Percentiles rank a stretch among this genome's conserved stretches.
These are phyloP conservation scores for Aramus guarauna DNA, from an alignment of 2,113 vertebrate genomes.

Conservation along the genomic window DNA sequence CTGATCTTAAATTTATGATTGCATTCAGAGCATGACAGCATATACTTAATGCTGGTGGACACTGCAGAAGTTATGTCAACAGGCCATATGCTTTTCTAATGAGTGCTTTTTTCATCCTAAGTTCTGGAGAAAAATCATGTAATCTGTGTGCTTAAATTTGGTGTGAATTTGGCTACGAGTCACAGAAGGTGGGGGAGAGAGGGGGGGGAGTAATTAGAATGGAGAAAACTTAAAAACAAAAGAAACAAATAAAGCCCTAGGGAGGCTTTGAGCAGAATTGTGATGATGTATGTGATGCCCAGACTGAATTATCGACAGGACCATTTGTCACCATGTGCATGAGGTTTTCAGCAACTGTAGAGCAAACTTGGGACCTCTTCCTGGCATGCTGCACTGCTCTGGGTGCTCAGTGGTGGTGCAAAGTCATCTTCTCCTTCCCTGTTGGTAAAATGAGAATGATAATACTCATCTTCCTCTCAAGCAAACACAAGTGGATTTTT, in stretches of 20 bases:
- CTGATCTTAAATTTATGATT: background rate
- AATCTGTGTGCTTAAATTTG: background rate
- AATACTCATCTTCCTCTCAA: background rate
- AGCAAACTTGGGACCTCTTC: background rate
- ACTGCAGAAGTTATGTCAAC: background rate
- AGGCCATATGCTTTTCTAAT: background rate
- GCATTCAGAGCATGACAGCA: background rate
- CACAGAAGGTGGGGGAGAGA: accelerated
- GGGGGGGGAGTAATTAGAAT: background rate
- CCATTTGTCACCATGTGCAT: background rate
- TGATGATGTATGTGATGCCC: background rate
- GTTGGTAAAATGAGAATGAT: background rate
- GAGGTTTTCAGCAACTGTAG: background rate
- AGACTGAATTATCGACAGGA: background rate
- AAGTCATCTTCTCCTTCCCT: background rate
- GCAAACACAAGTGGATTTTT: background rate
- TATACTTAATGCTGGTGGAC: background rate
- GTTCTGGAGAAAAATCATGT: background rate
- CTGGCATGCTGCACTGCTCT: background rate
- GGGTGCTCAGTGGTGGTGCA: background rate
- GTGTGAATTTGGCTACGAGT: background rate
- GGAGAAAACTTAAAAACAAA: background rate
- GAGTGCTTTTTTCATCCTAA: background rate
- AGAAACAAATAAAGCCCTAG: background rate
- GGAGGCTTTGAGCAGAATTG: background rate